Base-by-base conservation (phyloP, 2,888 invertebrate genomes). In the Aleiodes testaceus region DNA sequence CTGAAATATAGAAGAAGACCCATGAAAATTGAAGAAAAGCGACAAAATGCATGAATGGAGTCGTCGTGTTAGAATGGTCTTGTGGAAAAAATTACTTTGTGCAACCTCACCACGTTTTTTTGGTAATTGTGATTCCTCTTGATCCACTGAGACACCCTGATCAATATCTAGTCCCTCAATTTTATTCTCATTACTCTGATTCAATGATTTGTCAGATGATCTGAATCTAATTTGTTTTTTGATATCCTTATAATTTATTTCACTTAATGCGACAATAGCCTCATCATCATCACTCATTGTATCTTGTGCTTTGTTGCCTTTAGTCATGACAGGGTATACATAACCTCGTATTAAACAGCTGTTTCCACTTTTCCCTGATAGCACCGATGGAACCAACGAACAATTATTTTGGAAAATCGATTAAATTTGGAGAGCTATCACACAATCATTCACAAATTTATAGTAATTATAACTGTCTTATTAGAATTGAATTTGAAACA, bases 281-380 rank as follows among this genome's bases (percentile, higher is more conserved):
- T 79, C 78, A 66, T 76, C 69, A 36, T 76, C 75, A 50, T 52
- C 71, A 45, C 72, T 74, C 75, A 78, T 79, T 66, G 69, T 79
- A 66, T 74, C 72, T 50, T 66, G 63, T 70, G 75, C 14, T 68
- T 74, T 76, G 44, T 70, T 79, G 47, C 78, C 78, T 59, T 72
- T 78, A 72, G 79, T 79, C 81, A 79, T 79, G 76, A 78, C 72
- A 71, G 75, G 68, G 64, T 70, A 61, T 73, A 75, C 82, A 82
- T 82, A 82, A 81, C 81, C 82, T 80, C 74, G n/a, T 36, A 26
- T 18, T 55, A 55, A 81, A 80, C 81, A 80, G 80, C 80, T 80
- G 79, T 78, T 79, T 36, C 50, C 36, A 4, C 36, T 12, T 42
- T 7, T 14, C 3, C 16, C 2, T 30, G 16, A 42, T 30, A 5